Evolutionary conservation across 2,797 vertebrate species (phyloP), one percentile per base, ranked within the genome.

Genomic region (Avahi laniger): DNA sequence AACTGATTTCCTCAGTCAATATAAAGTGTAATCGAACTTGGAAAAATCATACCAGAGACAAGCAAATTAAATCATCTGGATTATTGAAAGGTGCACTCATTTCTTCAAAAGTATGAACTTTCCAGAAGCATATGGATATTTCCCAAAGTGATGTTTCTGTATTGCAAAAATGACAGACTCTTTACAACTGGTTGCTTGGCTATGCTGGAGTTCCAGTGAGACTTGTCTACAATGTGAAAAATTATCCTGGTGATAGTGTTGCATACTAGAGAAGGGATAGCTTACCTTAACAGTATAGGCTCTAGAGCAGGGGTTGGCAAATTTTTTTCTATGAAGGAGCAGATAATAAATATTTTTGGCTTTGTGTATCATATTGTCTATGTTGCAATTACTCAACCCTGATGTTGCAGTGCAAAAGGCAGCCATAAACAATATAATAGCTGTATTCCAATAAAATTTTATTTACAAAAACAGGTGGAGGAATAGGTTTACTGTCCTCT

Each of bases 101-200:
- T 65, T 91, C 20, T 92, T 88, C 54, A 96, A 85, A 93, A 88
- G 48, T 26, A 38, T 13, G 7, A 83, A 67, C 1, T 88, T 94
- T 43, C 9, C 38, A 80, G 28, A 88, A 69, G 4, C 81, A 63
- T 57, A 50, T 75, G 50, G 28, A 52, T 11, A 84, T 82, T 84
- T 57, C 38, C n/a, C 24, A 90, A 65, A 92, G 17, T 46, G 3
- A 5, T 50, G 0, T 82, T 89, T 95, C 30, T 82, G 1, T 91
- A 35, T 91, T 96, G 88, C 15, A 38, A 70, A 88, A 92, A 72
- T 54, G 18, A 75, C 15, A 75, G 35, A n/a, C n/a, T 76, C n/a
- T 92, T 92, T 14, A 76, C 22, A 70, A 50, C 4, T 38, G 13
- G 4, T 87, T 93, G 14, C n/a, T 95, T 52, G 20, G 15, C 4